Evolutionary conservation across 2,888 invertebrate genomes (phyloP).

Genomic region (Lasioglossum oenotherae): DNA sequence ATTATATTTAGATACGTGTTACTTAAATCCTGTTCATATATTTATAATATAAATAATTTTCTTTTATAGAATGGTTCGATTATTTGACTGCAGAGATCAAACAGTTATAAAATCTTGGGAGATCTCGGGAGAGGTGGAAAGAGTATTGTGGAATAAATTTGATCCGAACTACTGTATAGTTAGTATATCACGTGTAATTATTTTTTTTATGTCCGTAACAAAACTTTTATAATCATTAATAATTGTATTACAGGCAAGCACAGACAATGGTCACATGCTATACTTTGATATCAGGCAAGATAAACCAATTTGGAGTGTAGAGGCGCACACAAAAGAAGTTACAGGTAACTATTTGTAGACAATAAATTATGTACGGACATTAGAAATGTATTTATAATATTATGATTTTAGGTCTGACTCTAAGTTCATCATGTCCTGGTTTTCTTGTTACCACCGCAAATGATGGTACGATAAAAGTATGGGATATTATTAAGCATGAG

Average conservation of each 20-base stretch:
- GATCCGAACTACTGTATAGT: constrained; percentile 92
- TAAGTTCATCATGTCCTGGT: constrained; percentile 90
- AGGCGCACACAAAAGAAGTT: constrained; percentile 93
- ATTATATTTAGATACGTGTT: background rate
- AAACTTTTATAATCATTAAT: background rate
- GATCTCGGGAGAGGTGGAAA: constrained; percentile 93
- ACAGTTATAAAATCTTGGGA: constrained; percentile 89
- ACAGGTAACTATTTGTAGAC: constrained; percentile 86
- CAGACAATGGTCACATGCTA: constrained; percentile 86
- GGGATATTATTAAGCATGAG: constrained; percentile 87
- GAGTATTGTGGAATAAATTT: constrained; percentile 92
- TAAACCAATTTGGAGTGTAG: constrained; percentile 88
- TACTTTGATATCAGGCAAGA: constrained; percentile 86
- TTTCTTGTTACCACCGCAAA: constrained; percentile 91
- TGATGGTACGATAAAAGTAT: constrained; percentile 93
- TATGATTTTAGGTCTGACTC: constrained; percentile 86
- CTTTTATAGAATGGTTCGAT: constrained; percentile 87
- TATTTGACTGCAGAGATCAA: constrained; percentile 92
- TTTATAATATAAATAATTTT: background rate
- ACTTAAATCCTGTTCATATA: background rate
- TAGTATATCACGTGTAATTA: constrained; percentile 77
- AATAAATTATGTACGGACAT: too few species aligned
- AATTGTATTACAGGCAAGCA: constrained; percentile 83
- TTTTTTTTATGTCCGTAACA: background rate
- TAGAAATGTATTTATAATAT: constrained; percentile 2